Evolutionary conservation across 2,888 invertebrate genomes (phyloP), one percentile per base, ranked within the genome.

Genomic region (Coecobrya sp.): DNA sequence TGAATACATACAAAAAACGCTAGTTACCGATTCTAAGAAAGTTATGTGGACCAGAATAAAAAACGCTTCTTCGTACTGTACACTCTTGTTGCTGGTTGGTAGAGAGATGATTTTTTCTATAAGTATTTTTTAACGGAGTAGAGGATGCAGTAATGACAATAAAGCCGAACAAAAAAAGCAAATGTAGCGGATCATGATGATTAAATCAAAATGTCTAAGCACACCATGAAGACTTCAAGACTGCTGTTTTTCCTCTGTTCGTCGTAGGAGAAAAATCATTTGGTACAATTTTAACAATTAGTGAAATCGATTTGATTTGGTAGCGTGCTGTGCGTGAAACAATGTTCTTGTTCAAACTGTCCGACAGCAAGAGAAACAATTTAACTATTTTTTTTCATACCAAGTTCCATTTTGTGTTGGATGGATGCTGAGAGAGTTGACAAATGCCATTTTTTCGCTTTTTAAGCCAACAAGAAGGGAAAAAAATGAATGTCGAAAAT

Each of bases 251-350:
- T n/a, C n/a, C n/a, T 27, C 2, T 65, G 2, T 27, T 22, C 27
- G 25, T 11, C 22, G 19, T 25, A 16, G 16, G 59, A 59, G 68
- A 30, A 16, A 68, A 68, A 65, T 11, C 59, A 65, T 27, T 65
- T 65, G 3, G 65, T 65, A 13, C 65, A 16, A 76, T 76, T 76
- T 42, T 49, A 13, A 49, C 45, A 76, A 25, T 49, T 49, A 45
- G 76, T 25, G 49, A 76, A 49, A 76, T 76, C 76, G n/a, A 22
- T 45, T 45, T 22, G 22, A 76, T 76, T 49, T 22, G 76, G 19
- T 45, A 22, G 45, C 76, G 22, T 76, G 49, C 45, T 76, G 76
- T 11, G 76, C 49, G 25, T 49, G 76, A 49, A 76, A 76, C 76
- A 62, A 22, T 62, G 25, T 22, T 62, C 25, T 10, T 62, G 25